phyloP scores from a whole-genome alignment of 2,797 vertebrate genomes.

The Poeciliopsis paucimaculata region DNA sequence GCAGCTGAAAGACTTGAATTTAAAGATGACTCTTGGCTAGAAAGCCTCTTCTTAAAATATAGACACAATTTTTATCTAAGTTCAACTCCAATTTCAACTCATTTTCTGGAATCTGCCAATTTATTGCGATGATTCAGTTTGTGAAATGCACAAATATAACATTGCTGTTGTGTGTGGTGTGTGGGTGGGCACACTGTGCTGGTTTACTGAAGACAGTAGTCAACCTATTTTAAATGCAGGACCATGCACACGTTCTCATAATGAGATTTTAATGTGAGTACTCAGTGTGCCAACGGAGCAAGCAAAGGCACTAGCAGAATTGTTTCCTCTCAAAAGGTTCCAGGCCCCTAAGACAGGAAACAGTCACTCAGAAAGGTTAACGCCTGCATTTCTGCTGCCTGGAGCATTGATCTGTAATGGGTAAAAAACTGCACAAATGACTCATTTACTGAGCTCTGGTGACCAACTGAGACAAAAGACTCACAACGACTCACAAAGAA shows the following conservation, averaged over 20 bases:
- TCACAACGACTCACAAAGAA: constrained; percentile 14
- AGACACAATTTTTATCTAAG: constrained; percentile 1
- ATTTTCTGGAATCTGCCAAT: constrained; percentile 14
- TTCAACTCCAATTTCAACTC: constrained; percentile 19
- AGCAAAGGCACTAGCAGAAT: constrained; percentile 20
- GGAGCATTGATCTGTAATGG: constrained; percentile 30
- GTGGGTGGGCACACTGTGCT: constrained; percentile 17
- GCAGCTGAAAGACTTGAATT: constrained; percentile 10
- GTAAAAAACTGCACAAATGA: constrained; percentile 42
- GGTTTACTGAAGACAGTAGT: constrained; percentile 26
- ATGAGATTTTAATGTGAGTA: constrained; percentile 68
- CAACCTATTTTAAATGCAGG: constrained; percentile 60
- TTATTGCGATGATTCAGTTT: constrained; percentile 12
- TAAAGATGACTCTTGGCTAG: constrained; percentile 22
- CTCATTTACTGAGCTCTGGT: constrained; percentile 26
- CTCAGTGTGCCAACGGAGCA: constrained; percentile 46
- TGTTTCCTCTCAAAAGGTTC: constrained; percentile 32
- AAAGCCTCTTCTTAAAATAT: constrained; percentile 6
- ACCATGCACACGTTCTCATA: constrained; percentile 50
- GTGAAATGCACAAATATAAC: constrained; percentile 28
- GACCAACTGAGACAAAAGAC: constrained; percentile 33
- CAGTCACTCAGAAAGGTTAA: constrained; percentile 46
- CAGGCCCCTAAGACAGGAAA: constrained; percentile 28
- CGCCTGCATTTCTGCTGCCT: constrained; percentile 43
- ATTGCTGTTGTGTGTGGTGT: background rate